Evolutionary conservation across 2,113 vertebrate genomes (phyloP).

Genomic region (Saguinus imperator): DNA sequence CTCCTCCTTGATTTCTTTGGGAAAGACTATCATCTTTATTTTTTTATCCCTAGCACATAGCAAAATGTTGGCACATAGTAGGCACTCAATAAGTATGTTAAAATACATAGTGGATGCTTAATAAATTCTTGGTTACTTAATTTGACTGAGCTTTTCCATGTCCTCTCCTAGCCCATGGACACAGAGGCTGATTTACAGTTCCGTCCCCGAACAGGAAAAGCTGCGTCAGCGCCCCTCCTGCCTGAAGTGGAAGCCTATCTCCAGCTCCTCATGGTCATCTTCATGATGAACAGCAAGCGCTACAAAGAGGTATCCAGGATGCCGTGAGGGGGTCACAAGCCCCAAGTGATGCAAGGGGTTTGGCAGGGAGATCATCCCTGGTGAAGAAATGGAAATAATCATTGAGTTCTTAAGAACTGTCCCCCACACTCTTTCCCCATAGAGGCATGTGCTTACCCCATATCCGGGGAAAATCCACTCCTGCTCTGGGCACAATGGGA

Average conservation of each 20-base stretch:
- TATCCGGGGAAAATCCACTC: neutral
- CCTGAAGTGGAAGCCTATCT: slow-evolving; percentile 97
- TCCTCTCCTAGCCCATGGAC: slow-evolving; percentile 92
- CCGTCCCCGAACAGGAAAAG: slow-evolving; percentile 93
- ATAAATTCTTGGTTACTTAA: neutral
- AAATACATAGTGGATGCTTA: neutral
- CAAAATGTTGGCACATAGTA: neutral
- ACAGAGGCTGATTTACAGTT: slow-evolving; percentile 95
- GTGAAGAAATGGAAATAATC: neutral
- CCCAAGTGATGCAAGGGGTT: accelerated
- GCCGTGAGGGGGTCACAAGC: accelerated
- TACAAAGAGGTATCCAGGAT: slow-evolving; percentile 89
- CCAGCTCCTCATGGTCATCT: slow-evolving; percentile 95
- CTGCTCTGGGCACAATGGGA: neutral
- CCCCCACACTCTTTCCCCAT: neutral
- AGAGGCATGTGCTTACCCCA: neutral
- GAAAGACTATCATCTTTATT: neutral
- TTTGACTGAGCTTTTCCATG: neutral
- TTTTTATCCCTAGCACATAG: neutral
- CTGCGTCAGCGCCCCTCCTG: slow-evolving; percentile 90
- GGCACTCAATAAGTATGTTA: neutral
- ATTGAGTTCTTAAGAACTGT: neutral
- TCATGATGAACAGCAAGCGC: slow-evolving; percentile 95
- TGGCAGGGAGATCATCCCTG: accelerated
- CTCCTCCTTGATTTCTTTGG: neutral